Conservation (phyloP, 1,140 invertebrate species). For the Apis laboriosa region DNA sequence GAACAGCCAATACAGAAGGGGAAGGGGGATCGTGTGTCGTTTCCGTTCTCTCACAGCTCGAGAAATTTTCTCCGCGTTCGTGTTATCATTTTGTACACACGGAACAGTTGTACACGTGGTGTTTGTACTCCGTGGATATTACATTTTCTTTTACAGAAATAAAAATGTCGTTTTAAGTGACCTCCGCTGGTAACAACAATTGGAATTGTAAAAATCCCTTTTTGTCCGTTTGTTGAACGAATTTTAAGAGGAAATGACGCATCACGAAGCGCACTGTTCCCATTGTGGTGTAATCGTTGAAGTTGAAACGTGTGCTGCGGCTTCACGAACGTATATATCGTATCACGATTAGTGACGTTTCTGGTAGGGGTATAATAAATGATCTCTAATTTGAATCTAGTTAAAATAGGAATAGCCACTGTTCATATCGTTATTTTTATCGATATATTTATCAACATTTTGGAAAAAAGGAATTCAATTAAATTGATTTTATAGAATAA, state of each 20-base stretch:
- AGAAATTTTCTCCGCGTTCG: neutral
- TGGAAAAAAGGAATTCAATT: too few relatives aligned
- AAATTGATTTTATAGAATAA: too few relatives aligned
- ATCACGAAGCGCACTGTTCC: neutral
- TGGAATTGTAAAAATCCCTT: neutral
- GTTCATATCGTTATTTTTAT: too few relatives aligned
- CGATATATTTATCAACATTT: too few relatives aligned
- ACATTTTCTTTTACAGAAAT: neutral
- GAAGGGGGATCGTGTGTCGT: neutral
- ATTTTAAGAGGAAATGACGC: neutral
- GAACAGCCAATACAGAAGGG: neutral
- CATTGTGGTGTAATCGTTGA: neutral
- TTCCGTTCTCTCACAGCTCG: neutral
- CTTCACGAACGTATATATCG: neutral
- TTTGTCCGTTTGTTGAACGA: neutral
- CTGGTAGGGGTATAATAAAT: too few relatives aligned
- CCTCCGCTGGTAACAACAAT: neutral
- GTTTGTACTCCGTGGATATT: neutral
- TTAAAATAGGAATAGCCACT: too few relatives aligned
- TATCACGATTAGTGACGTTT: too few relatives aligned
- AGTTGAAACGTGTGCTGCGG: neutral
- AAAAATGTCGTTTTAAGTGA: slow-evolving; percentile 20
- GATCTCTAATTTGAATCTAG: too few relatives aligned
- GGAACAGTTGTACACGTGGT: too few relatives aligned
- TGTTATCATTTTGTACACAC: neutral